phyloP scores from a whole-genome alignment of 1,140 invertebrate genomes.

The Hermetia illucens region DNA sequence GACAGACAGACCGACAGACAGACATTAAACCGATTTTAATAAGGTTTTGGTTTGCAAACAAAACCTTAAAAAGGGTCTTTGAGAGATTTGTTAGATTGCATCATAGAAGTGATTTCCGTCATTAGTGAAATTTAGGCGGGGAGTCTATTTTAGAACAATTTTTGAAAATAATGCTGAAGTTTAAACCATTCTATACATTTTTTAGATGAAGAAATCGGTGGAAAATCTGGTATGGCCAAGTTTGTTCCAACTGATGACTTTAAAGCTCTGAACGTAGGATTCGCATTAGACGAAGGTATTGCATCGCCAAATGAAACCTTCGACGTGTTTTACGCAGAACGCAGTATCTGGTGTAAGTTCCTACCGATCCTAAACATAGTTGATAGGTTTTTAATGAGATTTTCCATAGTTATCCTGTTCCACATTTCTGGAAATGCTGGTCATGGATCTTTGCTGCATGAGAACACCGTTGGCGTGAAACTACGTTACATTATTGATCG shows the following conservation, averaged over 20 bases:
- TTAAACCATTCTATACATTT: slow-evolving; percentile 41
- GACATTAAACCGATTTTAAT: no score
- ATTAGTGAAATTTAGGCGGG: no score
- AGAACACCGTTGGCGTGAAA: slow-evolving; percentile 71
- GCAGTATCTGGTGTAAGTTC: slow-evolving; percentile 44
- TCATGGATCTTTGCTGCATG: slow-evolving; percentile 62
- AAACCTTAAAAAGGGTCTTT: no score
- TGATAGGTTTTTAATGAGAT: not conserved
- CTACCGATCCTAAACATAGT: slow-evolving; percentile 2
- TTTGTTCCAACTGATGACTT: slow-evolving; percentile 55
- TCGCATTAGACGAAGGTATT: slow-evolving; percentile 66
- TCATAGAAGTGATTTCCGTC: no score
- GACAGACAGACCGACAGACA: no score
- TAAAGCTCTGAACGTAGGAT: slow-evolving; percentile 57
- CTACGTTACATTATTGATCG: slow-evolving; percentile 53
- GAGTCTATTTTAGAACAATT: no score
- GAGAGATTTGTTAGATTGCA: no score
- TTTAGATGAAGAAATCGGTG: slow-evolving; percentile 73
- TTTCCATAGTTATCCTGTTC: not conserved
- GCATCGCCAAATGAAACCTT: slow-evolving; percentile 47
- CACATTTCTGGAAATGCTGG: slow-evolving; percentile 40
- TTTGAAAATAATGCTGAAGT: no score
- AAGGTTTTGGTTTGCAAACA: no score
- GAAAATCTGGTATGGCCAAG: slow-evolving; percentile 47
- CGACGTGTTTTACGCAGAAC: slow-evolving; percentile 60